Percentiles rank a stretch among this genome's conserved stretches.
phyloP scores from a whole-genome alignment of 1,140 invertebrate genomes.

The Magallana gigas region DNA sequence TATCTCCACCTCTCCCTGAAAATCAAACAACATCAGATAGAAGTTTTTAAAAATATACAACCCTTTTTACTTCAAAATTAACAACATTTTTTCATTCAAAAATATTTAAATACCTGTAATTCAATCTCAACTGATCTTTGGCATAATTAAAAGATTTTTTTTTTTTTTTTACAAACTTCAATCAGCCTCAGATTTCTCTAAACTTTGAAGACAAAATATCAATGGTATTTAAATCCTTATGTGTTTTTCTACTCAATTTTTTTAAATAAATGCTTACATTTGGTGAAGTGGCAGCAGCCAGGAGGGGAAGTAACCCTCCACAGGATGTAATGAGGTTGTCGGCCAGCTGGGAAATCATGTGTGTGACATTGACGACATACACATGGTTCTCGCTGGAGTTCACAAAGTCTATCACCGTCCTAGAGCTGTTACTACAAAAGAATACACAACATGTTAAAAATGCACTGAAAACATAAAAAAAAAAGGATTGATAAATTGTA shows the following conservation, averaged over 20 bases:
- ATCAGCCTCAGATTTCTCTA: no score
- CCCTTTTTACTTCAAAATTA: background rate
- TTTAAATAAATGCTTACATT: conserved; percentile 87
- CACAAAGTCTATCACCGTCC: conserved; percentile 98
- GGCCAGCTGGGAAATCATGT: conserved; percentile 98
- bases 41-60: background rate
- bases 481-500: no score
- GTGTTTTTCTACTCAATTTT: background rate
- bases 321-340: conserved; percentile 99
- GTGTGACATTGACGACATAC: conserved; percentile 99
- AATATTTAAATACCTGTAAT: no score
- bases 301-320: conserved; percentile 95
- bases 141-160: no score
- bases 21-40: background rate
- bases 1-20: conserved; percentile 97
- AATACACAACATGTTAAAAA: background rate
- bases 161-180: no score
- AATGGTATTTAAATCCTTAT: background rate
- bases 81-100: background rate
- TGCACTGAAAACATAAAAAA: no score
- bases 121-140: no score
- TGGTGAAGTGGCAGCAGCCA: conserved; percentile 98
- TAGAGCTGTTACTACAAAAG: conserved; percentile 91
- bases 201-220: no score
- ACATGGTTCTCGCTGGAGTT: conserved; percentile 96